A percentile compares a stretch with the other conserved stretches of the same genome.
These are phyloP conservation scores for Anas capensis DNA, from an alignment of 2,797 vertebrate species.

Conservation along the genomic window DNA sequence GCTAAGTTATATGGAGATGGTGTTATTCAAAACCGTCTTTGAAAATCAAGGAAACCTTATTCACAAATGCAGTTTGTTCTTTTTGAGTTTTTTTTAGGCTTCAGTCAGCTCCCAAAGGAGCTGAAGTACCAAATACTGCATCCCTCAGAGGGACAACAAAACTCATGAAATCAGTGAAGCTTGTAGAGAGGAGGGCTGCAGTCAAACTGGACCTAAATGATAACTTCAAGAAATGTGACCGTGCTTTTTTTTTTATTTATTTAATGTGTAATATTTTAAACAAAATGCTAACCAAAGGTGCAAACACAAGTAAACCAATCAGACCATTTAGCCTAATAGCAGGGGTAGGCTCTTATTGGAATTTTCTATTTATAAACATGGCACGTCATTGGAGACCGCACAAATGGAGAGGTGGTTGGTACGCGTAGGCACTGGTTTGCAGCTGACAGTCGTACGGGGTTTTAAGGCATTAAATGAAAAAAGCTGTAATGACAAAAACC, in stretches of 20 bases:
- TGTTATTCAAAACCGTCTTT: constrained; percentile 2
- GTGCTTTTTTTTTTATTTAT: background rate
- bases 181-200: background rate
- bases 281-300: background rate
- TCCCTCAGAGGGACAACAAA: background rate
- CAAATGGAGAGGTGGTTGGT: accelerated
- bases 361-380: background rate
- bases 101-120: too few relatives aligned
- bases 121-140: background rate
- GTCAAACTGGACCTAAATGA: background rate
- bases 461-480: background rate
- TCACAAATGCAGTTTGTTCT: background rate
- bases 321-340: background rate
- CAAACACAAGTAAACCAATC: background rate
- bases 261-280: background rate
- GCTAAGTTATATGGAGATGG: background rate
- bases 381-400: background rate
- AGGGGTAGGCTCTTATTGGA: background rate
- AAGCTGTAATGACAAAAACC: background rate
- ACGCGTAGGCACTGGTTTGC: accelerated
- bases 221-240: background rate
- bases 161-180: background rate
- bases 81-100: constrained; percentile 41
- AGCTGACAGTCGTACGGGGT: background rate
- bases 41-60: background rate